Evolutionary conservation across 2,888 invertebrate genomes (phyloP).

Genomic region (Rhimphoctona megacephalus): DNA sequence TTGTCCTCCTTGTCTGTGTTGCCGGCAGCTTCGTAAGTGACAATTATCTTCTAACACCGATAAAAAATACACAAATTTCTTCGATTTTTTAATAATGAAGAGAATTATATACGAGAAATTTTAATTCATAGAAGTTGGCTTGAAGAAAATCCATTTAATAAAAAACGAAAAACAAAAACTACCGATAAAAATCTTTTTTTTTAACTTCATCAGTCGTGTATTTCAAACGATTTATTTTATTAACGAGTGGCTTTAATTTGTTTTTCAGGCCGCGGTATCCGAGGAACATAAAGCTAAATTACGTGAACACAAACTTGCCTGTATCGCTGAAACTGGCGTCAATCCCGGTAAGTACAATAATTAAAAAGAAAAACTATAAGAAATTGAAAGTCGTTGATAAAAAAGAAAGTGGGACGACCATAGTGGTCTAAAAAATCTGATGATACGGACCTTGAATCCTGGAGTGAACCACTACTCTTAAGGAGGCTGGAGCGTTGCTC

Average conservation of each 20-base stretch:
- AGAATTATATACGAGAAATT: too few species aligned
- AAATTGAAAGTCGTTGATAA: not conserved
- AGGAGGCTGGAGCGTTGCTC: too few species aligned
- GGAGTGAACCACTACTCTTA: not conserved
- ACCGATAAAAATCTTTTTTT: not conserved
- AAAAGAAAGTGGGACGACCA: not conserved
- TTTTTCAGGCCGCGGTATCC: constrained; percentile 41
- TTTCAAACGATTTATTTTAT: not conserved
- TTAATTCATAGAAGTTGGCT: too few species aligned
- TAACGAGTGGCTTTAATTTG: not conserved
- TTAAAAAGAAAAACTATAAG: not conserved
- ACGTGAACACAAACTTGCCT: constrained; percentile 70
- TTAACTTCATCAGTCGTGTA: not conserved
- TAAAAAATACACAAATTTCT: not conserved
- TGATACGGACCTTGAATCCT: not conserved
- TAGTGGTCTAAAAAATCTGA: not conserved
- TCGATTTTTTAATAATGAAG: not conserved
- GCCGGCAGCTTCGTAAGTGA: constrained; percentile 71
- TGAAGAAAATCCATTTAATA: too few species aligned
- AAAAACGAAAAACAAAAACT: not conserved
- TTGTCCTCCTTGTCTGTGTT: constrained; percentile 70
- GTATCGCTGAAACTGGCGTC: constrained; percentile 75
- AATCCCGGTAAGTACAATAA: constrained; percentile 71
- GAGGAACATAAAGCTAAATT: constrained; percentile 71
- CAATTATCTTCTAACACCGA: not conserved